phyloP scores from a whole-genome alignment of 2,797 vertebrate species.

The Sebastes paucispinis region DNA sequence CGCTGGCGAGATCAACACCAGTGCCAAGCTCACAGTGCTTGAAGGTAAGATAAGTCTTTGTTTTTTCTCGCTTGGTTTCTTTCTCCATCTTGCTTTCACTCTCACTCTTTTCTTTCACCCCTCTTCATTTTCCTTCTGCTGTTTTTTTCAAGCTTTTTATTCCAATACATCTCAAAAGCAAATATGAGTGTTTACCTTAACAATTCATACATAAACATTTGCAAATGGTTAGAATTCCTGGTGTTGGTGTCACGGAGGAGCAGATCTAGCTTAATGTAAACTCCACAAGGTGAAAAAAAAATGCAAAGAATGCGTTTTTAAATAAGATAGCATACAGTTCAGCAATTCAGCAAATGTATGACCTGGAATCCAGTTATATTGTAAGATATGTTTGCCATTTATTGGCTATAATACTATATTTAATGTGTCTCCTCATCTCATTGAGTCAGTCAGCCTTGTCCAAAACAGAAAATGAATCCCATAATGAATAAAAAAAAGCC shows the following conservation, averaged over 20 bases:
- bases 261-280: slow-evolving; percentile 43
- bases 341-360: slow-evolving; percentile 32
- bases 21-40: slow-evolving; percentile 95
- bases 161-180: slow-evolving; percentile 40
- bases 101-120: neutral
- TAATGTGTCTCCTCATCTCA: neutral
- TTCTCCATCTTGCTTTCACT: slow-evolving; percentile 11
- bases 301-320: slow-evolving; percentile 37
- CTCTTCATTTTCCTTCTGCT: slow-evolving; percentile 2
- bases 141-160: slow-evolving; percentile 29
- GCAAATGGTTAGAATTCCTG: slow-evolving; percentile 43
- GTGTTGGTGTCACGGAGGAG: slow-evolving; percentile 45
- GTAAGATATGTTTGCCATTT: neutral
- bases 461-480: neutral
- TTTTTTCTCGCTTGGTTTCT: slow-evolving; percentile 11
- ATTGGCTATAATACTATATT: slow-evolving; percentile 3
- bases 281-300: slow-evolving; percentile 20
- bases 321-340: slow-evolving; percentile 10
- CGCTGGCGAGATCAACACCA: slow-evolving; percentile 93
- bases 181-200: slow-evolving; percentile 48
- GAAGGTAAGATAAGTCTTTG: slow-evolving; percentile 85
- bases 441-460: neutral
- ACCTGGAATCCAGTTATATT: slow-evolving; percentile 1
- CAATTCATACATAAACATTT: slow-evolving; percentile 63
- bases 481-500: neutral